phyloP scores from a whole-genome alignment of 2,888 invertebrate species.

The Operophtera brumata region DNA sequence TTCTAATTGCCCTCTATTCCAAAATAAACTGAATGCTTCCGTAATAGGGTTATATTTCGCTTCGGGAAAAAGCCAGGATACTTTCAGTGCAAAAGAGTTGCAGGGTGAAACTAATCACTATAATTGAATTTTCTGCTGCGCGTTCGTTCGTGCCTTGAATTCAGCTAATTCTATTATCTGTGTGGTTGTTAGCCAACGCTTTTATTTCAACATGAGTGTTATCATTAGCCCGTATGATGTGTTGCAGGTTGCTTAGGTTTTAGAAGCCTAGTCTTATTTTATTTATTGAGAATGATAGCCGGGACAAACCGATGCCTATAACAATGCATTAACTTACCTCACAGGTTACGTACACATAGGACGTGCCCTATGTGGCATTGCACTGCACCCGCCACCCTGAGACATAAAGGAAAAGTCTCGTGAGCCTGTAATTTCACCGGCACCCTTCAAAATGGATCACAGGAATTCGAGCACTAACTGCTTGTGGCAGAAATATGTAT shows the following conservation, averaged over 20 bases:
- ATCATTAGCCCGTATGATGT: slow-evolving; percentile 41
- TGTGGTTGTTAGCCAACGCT: slow-evolving; percentile 58
- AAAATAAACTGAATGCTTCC: slow-evolving; percentile 26
- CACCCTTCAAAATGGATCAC: no score
- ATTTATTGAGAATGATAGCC: no score
- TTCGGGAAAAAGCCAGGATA: slow-evolving; percentile 38
- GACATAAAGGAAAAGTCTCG: no score
- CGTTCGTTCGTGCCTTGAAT: slow-evolving; percentile 64
- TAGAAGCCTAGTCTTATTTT: no score
- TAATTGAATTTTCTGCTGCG: slow-evolving; percentile 71
- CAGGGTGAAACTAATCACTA: slow-evolving; percentile 70
- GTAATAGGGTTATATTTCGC: slow-evolving; percentile 39
- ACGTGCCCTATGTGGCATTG: no score
- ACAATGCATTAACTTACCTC: no score
- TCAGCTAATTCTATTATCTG: slow-evolving; percentile 63
- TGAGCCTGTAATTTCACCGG: no score
- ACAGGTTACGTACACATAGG: no score
- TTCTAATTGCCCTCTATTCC: slow-evolving; percentile 7
- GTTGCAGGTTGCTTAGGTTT: neutral
- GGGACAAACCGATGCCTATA: no score
- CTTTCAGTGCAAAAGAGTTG: slow-evolving; percentile 57
- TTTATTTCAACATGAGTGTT: slow-evolving; percentile 57
- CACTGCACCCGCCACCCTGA: no score
- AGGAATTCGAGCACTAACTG: no score
- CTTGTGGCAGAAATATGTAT: no score